Percentiles rank a stretch among this genome's conserved stretches.
These are phyloP conservation scores for Athripsodes cinereus DNA, from an alignment of 2,888 invertebrate species.

Conservation along the genomic window DNA sequence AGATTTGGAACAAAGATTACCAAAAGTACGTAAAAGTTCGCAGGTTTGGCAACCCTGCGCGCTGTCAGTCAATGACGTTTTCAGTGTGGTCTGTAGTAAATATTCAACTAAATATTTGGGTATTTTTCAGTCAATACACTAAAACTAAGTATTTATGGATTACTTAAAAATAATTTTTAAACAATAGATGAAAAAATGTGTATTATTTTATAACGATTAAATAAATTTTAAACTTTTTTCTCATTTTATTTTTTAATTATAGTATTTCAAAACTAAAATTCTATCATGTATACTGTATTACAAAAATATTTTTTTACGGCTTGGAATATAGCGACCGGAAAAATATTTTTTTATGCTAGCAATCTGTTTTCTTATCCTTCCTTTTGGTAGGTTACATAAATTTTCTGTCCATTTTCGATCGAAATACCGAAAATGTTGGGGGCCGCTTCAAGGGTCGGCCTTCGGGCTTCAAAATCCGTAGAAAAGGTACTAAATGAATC, in stretches of 20 bases:
- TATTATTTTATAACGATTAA: background rate
- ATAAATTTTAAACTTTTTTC: background rate
- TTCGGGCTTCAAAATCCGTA: slow-evolving; percentile 46
- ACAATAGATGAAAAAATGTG: background rate
- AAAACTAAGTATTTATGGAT: too few species aligned
- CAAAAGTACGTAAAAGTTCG: too few species aligned
- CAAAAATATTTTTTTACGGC: background rate
- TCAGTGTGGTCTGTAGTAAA: too few species aligned
- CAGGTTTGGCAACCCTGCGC: too few species aligned
- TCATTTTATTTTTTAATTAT: background rate
- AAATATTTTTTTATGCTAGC: slow-evolving; percentile 10
- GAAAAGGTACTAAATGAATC: slow-evolving; percentile 33
- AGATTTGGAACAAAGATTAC: too few species aligned
- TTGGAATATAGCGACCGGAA: background rate
- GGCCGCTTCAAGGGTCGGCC: slow-evolving; percentile 41
- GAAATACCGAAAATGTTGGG: slow-evolving; percentile 22
- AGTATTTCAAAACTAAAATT: background rate
- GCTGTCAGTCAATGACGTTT: too few species aligned
- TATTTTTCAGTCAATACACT: too few species aligned
- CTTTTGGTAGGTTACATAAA: slow-evolving; percentile 26
- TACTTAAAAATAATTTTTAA: too few species aligned
- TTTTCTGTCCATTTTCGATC: slow-evolving; percentile 22
- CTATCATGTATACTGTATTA: too few species aligned
- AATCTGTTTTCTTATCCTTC: slow-evolving; percentile 12
- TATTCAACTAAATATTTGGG: too few species aligned